Base-by-base conservation (phyloP, 92 coral and sea anemone genomes). In the Montipora capitata region DNA sequence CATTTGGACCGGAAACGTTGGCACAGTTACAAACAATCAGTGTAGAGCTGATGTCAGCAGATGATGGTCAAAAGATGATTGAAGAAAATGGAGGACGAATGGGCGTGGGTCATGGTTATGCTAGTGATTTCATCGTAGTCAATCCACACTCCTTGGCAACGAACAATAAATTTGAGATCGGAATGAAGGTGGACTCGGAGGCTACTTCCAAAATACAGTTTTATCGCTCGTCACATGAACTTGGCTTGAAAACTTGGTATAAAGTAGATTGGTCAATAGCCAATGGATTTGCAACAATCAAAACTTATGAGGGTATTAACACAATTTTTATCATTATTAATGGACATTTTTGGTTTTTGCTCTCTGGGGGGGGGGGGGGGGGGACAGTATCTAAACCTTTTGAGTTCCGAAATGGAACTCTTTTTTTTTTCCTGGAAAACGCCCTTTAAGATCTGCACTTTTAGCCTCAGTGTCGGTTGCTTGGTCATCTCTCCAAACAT, bases 41-140 rank as follows among this genome's bases (percentile, higher is more conserved):
- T 7, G 80, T 97, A 7, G 95, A 96, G 64, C 89, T 90, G 48
- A 84, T 94, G 95, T 85, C 98, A 4, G 68, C 92, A 4, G 98
- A 90, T 1, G 95, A 94, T 4, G 99, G 99, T 8, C 91, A 97
- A 61, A 75, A 81, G 27, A 90, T 92, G 96, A 89, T 96, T 10
- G 86, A 94, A 40, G 83, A 84, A 13, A 90, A 85, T 84, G 98
- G 96, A 11, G 99, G 96, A 40, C 91, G 91, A 59, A 93, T 97
- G 89, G 96, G 95, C 51, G 97, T 97, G 2, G 99, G 99, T n/a
- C 88, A 85, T 56, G 93, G 88, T 51, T 97, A 97, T 56, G 99
- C 99, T 13, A 97, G 99, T 43, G 92, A 94, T 78, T 96, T 96
- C 87, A 17, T 97, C 48, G 72, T 88, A 1, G 76, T 97, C n/a